Percentiles rank a stretch among this genome's conserved stretches.
These are phyloP conservation scores for Silurus meridionalis DNA, from an alignment of 2,113 vertebrate genomes.

Conservation along the genomic window DNA sequence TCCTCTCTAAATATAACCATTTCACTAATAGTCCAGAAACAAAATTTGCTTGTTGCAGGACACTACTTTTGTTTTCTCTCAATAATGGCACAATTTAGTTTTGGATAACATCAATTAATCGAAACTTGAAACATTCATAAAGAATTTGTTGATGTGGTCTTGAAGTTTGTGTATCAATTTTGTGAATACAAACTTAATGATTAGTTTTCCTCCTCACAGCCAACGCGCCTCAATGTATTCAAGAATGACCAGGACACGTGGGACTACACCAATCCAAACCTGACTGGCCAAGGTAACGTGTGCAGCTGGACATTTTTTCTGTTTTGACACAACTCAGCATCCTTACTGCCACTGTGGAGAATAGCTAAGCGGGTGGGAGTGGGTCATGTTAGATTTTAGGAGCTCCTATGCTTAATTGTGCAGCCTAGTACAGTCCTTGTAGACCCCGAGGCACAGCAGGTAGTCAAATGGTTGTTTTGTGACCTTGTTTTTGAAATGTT, in stretches of 20 bases:
- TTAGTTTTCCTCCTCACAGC: constrained; percentile 68
- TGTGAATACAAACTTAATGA: constrained; percentile 56
- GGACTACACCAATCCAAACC: constrained; percentile 94
- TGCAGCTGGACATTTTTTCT: background rate
- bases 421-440: background rate
- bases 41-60: background rate
- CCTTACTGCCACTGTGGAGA: constrained; percentile 51
- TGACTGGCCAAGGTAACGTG: constrained; percentile 90
- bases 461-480: background rate
- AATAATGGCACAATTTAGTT: background rate
- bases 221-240: constrained; percentile 93
- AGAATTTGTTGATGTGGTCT: background rate
- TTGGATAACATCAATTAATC: background rate
- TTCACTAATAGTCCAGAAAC: background rate
- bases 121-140: no score
- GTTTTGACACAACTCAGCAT: constrained; percentile 41
- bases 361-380: constrained; percentile 41
- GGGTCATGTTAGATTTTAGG: constrained; percentile 7
- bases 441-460: background rate
- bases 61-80: background rate
- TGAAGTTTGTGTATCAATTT: background rate
- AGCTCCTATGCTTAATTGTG: background rate
- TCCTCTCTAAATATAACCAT: background rate
- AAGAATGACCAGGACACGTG: constrained; percentile 98
- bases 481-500: constrained; percentile 26